These are phyloP conservation scores for Nerophis lumbriciformis DNA, from an alignment of 2,113 vertebrate species.

Conservation along the genomic window DNA sequence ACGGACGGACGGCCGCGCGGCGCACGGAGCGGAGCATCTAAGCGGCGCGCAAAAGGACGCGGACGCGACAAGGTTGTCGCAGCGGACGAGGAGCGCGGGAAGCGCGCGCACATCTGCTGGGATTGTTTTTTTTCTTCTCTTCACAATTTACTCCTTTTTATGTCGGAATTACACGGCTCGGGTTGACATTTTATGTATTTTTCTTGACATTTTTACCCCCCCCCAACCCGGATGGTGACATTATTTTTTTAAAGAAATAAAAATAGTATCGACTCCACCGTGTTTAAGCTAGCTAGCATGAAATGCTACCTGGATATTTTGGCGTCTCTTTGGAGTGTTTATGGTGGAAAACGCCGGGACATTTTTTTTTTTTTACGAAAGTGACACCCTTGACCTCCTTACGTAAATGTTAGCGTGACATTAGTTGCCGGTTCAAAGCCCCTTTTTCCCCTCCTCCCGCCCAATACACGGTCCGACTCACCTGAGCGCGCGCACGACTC, in stretches of 20 bases:
- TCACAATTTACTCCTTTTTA: no score
- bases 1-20: neutral
- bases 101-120: slow-evolving; percentile 29
- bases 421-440: slow-evolving; percentile 36
- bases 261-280: neutral
- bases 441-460: neutral
- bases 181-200: slow-evolving; percentile 1
- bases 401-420: slow-evolving; percentile 67
- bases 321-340: no score
- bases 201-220: neutral
- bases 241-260: no score
- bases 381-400: slow-evolving; percentile 34
- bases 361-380: slow-evolving; percentile 14
- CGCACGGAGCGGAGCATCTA: neutral
- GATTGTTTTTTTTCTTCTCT: slow-evolving; percentile 25
- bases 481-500: slow-evolving; percentile 14
- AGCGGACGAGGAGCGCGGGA: slow-evolving; percentile 22
- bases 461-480: slow-evolving; percentile 29
- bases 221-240: neutral
- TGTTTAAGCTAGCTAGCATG: neutral
- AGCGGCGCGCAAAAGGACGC: slow-evolving; percentile 21
- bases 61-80: slow-evolving; percentile 31
- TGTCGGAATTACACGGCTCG: slow-evolving; percentile 23
- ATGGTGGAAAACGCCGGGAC: no score
- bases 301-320: no score